Evolutionary conservation across 2,113 vertebrate species (phyloP), one percentile per base, ranked within the genome.

Genomic region (Dunckerocampus dactyliophorus): DNA sequence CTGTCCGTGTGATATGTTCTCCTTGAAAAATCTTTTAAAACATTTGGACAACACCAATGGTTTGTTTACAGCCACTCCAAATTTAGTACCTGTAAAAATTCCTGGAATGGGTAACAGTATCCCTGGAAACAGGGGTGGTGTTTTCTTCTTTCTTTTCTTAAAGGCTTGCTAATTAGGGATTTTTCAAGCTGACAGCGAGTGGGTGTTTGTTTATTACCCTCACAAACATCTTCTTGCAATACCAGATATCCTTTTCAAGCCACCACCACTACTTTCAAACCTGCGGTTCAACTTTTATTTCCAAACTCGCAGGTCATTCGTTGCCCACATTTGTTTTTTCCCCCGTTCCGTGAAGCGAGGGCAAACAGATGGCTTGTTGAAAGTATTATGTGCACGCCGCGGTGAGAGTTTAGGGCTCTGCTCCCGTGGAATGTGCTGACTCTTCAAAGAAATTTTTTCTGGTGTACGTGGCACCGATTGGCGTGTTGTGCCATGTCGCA

Each of bases 351-450:
- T 65, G 64, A 82, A 85, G 78, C 77, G 74, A 83, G 75, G 81
- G 75, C 84, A 87, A 79, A 82, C 71, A 77, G 66, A 79, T 66
- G 63, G 74, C 77, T 82, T 81, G 88, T 78, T 85, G 81, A 88
- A 70, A 80, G 83, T 82, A 82, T 84, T 85, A 81, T 87, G 82
- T 82, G 80, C 77, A 77, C 79, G 59, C 71, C 67, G 85, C 60
- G 83, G 82, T 74, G 79, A 84, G 76, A 85, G 71, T 74, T 79
- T 79, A 76, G 72, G 75, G 79, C 77, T 83, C 74, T 79, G 81
- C 79, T 83, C 72, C 65, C 66, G 71, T 63, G 82, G 83, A 89
- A 88, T 88, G 76, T 85, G 85, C 85, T 89, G 88, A 89, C 81
- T 82, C 58, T 39, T 69, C 62, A 62, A 69, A 77, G 68, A 77